Conservation (phyloP, 2,113 vertebrate genomes). For the Varanus komodoensis region DNA sequence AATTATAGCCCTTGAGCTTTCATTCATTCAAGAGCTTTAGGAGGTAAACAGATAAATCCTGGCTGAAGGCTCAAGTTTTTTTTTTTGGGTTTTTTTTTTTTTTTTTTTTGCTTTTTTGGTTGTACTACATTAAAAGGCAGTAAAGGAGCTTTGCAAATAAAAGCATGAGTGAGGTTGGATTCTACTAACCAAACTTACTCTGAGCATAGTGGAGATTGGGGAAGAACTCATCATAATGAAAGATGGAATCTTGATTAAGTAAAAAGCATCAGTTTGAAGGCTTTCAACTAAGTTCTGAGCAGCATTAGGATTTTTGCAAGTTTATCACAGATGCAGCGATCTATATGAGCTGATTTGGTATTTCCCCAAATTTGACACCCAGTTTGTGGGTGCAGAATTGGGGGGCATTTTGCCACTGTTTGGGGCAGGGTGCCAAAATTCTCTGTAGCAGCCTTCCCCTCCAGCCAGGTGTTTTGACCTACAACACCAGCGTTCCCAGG, state of each 20-base stretch:
- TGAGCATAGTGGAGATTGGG: background rate
- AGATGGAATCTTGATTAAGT: background rate
- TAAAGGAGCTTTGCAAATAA: background rate
- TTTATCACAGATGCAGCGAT: background rate
- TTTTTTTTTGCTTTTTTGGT: conserved; percentile 1
- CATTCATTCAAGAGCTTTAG: conserved; percentile 38
- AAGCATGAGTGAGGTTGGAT: conserved; percentile 11
- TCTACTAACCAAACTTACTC: background rate
- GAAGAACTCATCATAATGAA: background rate
- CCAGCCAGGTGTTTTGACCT: too few species aligned
- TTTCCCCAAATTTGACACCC: background rate
- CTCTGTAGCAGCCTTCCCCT: too few species aligned
- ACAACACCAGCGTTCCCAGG: too few species aligned
- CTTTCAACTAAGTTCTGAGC: background rate
- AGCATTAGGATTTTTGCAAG: background rate
- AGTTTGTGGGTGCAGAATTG: background rate
- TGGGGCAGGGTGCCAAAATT: too few species aligned
- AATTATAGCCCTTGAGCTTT: conserved; percentile 6
- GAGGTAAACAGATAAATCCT: conserved; percentile 51
- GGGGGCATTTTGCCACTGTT: background rate
- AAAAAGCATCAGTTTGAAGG: background rate
- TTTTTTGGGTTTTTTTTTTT: too few species aligned
- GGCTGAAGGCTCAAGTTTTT: conserved; percentile 24
- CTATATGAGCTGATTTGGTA: background rate
- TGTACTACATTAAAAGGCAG: background rate